Evolutionary conservation across 2,113 vertebrate genomes (phyloP).

Genomic region (Hiodon alosoides): DNA sequence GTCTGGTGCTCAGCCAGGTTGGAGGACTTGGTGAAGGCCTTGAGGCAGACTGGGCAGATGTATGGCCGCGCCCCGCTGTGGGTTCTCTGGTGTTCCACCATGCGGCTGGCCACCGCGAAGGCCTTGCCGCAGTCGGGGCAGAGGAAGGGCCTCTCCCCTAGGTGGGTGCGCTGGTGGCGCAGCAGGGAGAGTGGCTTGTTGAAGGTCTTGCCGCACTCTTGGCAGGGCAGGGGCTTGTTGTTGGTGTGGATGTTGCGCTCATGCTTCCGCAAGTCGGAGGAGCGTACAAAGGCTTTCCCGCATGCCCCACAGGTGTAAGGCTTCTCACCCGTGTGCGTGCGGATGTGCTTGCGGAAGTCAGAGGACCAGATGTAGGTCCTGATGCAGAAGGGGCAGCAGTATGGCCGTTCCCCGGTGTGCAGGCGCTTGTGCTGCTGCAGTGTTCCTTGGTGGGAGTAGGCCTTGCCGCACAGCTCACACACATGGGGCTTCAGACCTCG

Average conservation of each 20-base stretch:
- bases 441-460: conserved; percentile 61
- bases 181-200: conserved; percentile 70
- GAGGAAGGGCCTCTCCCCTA: conserved; percentile 69
- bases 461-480: conserved; percentile 67
- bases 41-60: conserved; percentile 46
- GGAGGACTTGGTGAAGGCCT: conserved; percentile 65
- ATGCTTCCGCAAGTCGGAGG: conserved; percentile 67
- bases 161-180: conserved; percentile 73
- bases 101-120: conserved; percentile 69
- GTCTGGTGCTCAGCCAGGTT: conserved; percentile 60
- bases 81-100: conserved; percentile 71
- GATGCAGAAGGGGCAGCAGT: conserved; percentile 61
- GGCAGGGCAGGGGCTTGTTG: conserved; percentile 71
- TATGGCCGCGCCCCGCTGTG: conserved; percentile 52
- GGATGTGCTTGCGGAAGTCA: conserved; percentile 64
- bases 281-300: conserved; percentile 65
- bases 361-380: conserved; percentile 67
- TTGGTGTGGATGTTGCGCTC: conserved; percentile 72
- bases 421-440: conserved; percentile 67
- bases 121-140: conserved; percentile 66
- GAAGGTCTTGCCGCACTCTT: conserved; percentile 71
- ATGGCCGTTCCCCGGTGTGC: conserved; percentile 65
- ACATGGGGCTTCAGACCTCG: conserved; percentile 66
- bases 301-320: conserved; percentile 60
- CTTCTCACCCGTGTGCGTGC: conserved; percentile 66